These are phyloP conservation scores for Sebastes cheni DNA, from an alignment of 2,797 vertebrate genomes.

Conservation along the genomic window DNA sequence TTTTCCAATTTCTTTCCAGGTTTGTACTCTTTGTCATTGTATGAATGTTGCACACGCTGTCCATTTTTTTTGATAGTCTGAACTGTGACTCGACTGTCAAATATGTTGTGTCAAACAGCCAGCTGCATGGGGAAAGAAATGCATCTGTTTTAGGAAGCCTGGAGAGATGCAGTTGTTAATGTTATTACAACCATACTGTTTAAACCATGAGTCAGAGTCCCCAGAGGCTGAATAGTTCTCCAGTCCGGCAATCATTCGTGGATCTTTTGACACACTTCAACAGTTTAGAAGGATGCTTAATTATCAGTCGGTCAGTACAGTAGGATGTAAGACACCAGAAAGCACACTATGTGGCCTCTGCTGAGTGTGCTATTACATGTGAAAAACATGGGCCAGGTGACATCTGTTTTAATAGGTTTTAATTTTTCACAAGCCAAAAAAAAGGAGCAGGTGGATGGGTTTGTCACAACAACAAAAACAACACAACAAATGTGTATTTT, in stretches of 20 bases:
- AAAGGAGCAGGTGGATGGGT: neutral
- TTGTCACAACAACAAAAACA: neutral
- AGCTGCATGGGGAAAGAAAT: neutral
- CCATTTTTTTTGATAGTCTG: neutral
- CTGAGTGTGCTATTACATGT: neutral
- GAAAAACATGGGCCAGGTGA: neutral
- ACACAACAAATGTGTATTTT: neutral
- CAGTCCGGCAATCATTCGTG: neutral
- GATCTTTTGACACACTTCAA: neutral
- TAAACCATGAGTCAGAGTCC: constrained; percentile 24
- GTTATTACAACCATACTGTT: constrained; percentile 14
- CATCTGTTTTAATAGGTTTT: neutral
- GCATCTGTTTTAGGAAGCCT: neutral
- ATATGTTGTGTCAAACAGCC: constrained; percentile 9
- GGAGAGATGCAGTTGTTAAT: constrained; percentile 17
- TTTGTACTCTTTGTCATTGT: constrained; percentile 37
- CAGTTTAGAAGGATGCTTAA: neutral
- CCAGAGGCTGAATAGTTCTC: constrained; percentile 4
- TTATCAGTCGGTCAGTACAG: neutral
- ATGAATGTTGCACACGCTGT: constrained; percentile 19
- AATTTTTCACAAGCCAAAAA: neutral
- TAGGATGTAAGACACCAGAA: neutral
- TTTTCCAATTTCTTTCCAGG: constrained; percentile 44
- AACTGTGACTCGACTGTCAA: constrained; percentile 20
- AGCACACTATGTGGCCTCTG: neutral